Percentiles rank a stretch among this genome's conserved stretches.
phyloP scores from a whole-genome alignment of 2,797 vertebrate species.

The Borostomias antarcticus region DNA sequence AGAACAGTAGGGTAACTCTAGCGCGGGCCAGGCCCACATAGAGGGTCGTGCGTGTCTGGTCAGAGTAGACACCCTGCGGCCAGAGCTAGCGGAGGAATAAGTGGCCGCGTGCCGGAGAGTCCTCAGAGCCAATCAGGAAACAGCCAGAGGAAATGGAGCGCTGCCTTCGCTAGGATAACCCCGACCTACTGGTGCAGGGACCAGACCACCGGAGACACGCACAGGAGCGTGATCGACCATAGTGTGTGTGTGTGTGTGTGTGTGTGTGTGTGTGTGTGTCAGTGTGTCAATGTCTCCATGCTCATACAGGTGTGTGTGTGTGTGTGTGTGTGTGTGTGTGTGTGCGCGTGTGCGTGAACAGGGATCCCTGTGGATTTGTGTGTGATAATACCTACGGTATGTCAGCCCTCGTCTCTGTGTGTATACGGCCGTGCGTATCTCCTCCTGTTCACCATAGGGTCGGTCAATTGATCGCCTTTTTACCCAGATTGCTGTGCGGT shows the following conservation, averaged over 20 bases:
- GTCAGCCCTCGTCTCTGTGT: no score
- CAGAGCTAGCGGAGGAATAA: no score
- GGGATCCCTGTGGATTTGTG: no score
- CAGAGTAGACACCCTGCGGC: background rate
- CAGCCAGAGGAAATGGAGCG: constrained; percentile 21
- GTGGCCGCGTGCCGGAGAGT: background rate
- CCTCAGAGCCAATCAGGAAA: background rate
- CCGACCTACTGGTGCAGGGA: background rate
- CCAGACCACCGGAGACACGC: background rate
- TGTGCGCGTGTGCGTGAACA: no score
- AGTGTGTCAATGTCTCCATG: background rate
- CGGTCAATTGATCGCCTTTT: constrained; percentile 52
- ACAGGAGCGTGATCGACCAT: constrained; percentile 1
- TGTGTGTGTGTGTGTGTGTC: background rate
- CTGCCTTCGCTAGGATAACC: constrained; percentile 30
- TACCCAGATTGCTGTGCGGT: constrained; percentile 45
- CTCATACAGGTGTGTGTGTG: background rate
- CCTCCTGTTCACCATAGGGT: no score
- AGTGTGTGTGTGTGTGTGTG: constrained; percentile 10
- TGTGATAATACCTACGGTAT: no score
- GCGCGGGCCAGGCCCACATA: constrained; percentile 22
- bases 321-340: background rate
- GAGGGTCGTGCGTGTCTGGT: background rate
- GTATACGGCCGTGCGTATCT: no score
- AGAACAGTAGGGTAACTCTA: constrained; percentile 20